A percentile compares a stretch with the other conserved stretches of the same genome.
Conservation (phyloP, 2,888 invertebrate species). For the Eulithis testata region DNA sequence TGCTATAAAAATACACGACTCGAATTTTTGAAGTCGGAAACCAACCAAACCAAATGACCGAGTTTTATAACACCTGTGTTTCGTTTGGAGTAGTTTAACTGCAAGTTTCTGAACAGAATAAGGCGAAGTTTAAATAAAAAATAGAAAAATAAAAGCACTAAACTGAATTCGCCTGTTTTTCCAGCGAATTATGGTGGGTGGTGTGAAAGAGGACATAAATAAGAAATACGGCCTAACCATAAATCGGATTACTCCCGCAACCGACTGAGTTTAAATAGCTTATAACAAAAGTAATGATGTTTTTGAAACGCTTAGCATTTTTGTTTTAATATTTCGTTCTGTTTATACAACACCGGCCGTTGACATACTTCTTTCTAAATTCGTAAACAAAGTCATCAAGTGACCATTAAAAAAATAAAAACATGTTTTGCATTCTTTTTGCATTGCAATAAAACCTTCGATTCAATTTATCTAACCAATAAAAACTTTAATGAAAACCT, state of each 20-base stretch:
- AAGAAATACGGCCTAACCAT: slow-evolving; percentile 64
- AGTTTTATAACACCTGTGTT: not conserved
- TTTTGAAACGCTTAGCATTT: slow-evolving; percentile 56
- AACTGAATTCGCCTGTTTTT: slow-evolving; percentile 61
- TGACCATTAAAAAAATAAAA: not conserved
- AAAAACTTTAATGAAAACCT: slow-evolving; percentile 13
- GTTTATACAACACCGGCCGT: not conserved
- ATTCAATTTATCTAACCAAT: slow-evolving; percentile 11
- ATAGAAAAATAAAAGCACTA: slow-evolving; percentile 54
- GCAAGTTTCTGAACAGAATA: not conserved
- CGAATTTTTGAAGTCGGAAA: not conserved
- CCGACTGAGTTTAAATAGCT: slow-evolving; percentile 64
- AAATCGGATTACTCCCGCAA: slow-evolving; percentile 71
- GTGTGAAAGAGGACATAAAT: slow-evolving; percentile 59
- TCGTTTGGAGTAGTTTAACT: not conserved
- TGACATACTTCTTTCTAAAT: not conserved
- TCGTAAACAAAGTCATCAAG: not conserved
- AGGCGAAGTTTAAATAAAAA: slow-evolving; percentile 32
- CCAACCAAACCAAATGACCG: not conserved
- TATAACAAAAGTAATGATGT: slow-evolving; percentile 69
- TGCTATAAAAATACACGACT: not conserved
- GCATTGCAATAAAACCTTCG: slow-evolving; percentile 8
- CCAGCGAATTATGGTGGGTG: slow-evolving; percentile 62
- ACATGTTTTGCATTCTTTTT: not conserved
- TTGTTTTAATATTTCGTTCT: slow-evolving; percentile 23